Base-by-base conservation (phyloP, 2,797 vertebrate genomes). In the Alcedo quadribrachys region DNA sequence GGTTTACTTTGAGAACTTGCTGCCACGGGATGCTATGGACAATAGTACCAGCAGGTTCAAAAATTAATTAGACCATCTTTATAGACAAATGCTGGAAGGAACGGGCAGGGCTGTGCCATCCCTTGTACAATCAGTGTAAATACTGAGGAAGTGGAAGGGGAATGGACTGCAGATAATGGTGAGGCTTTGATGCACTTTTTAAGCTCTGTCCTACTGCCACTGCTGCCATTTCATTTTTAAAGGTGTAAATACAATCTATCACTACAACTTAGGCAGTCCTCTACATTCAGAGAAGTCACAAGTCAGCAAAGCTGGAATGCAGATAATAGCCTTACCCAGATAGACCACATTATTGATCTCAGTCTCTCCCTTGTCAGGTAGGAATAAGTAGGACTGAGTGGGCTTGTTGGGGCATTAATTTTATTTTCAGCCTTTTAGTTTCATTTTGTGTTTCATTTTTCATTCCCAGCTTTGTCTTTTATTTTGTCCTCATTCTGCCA, bases 401-500 rank as follows among this genome's bases (percentile, higher is more conserved):
- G 54, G 74, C 9, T 65, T 50, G 46, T 57, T 57, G 81, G 53
- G 27, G 35, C 53, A 43, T 87, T 95, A 84, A 60, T 63, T 76
- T 5, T 7, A 22, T 63, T 78, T 50, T 68, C 66, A 87, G 30
- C 27, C 50, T 62, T 65, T 70, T 57, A 35, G 54, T 74, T 92
- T 82, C 74, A 68, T 35, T 37, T 48, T 61, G 2, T 28, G 16
- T 65, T 86, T 92, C 27, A 54, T 87, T 92, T 94, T 82, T 82
- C 45, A 28, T 82, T 88, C 53, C 40, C 17, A 27, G 17, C 17
- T 78, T 75, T 55, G n/a, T 83, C 62, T 46, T 92, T 92, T 87
- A 46, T 85, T 93, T 85, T 90, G 79, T 81, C 79, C 80, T 86
- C 55, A 81, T 93, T 94, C 80, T 95, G 81, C 87, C 62, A 92